Evolutionary conservation across 2,888 invertebrate species (phyloP).

Genomic region (Quadroppia sp.): DNA sequence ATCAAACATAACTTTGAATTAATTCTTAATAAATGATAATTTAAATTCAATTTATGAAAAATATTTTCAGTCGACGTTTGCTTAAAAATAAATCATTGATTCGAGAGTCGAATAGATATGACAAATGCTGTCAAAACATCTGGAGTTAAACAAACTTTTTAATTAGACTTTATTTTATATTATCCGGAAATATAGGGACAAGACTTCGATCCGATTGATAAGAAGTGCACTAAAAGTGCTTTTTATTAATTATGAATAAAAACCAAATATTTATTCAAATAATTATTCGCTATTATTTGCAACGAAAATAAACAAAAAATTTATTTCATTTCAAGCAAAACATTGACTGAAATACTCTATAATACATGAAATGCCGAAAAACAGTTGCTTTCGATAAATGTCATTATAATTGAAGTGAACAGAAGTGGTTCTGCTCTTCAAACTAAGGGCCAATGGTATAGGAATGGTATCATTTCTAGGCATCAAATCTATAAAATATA

Average conservation of each 20-base stretch:
- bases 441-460: not conserved
- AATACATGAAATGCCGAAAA: not conserved
- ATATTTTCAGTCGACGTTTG: not conserved
- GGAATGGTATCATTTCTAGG: not conserved
- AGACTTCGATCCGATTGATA: not conserved
- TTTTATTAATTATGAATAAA: not conserved
- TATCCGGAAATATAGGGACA: not conserved
- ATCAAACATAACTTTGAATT: not conserved
- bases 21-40: conserved; percentile 1
- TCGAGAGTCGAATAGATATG: not conserved
- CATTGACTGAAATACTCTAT: no score
- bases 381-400: not conserved
- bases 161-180: not conserved
- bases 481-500: not conserved
- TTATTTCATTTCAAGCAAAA: not conserved
- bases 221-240: not conserved
- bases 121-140: conserved; percentile 10
- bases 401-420: conserved; percentile 12
- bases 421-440: conserved; percentile 22
- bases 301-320: not conserved
- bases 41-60: not conserved
- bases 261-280: not conserved
- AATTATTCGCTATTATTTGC: not conserved
- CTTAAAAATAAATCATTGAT: not conserved
- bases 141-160: conserved; percentile 11